These are phyloP conservation scores for Bombyx huttoni DNA, from an alignment of 2,888 invertebrate genomes.

Conservation along the genomic window DNA sequence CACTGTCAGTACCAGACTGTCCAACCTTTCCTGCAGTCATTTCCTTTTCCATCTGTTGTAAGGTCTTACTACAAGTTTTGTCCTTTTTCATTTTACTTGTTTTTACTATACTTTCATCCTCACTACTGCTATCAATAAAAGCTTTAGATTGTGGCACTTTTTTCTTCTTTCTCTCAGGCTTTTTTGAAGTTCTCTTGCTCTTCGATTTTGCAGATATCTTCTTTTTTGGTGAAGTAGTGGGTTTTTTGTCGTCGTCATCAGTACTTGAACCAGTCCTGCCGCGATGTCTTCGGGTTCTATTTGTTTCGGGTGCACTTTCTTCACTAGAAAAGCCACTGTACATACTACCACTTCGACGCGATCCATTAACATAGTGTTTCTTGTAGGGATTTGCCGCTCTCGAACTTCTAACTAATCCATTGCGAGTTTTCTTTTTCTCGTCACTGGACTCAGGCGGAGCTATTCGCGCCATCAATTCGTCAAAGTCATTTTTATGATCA, in stretches of 20 bases:
- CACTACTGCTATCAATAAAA: conserved; percentile 74
- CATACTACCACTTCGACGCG: conserved; percentile 75
- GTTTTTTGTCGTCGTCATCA: conserved; percentile 69
- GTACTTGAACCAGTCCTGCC: conserved; percentile 67
- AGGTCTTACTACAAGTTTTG: conserved; percentile 69
- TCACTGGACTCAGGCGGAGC: conserved; percentile 75
- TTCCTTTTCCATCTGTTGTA: conserved; percentile 83
- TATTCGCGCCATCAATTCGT: conserved; percentile 77
- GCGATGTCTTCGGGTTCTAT: conserved; percentile 38
- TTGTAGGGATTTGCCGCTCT: conserved; percentile 78
- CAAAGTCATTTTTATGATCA: conserved; percentile 78
- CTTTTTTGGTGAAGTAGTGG: conserved; percentile 54
- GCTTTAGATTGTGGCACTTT: conserved; percentile 57
- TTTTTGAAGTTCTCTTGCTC: conserved; percentile 51
- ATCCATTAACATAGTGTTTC: conserved; percentile 83
- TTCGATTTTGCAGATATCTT: conserved; percentile 58
- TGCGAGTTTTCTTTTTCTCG: conserved; percentile 77
- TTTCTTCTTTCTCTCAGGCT: conserved; percentile 66
- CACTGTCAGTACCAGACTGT: conserved; percentile 82
- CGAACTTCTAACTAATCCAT: conserved; percentile 74
- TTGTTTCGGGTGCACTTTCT: conserved; percentile 54
- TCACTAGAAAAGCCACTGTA: conserved; percentile 75
- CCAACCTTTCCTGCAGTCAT: conserved; percentile 67
- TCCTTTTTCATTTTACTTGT: conserved; percentile 48
- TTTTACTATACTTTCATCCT: conserved; percentile 58